Evolutionary conservation across 1,140 invertebrate genomes (phyloP).

Genomic region (Araneus ventricosus): DNA sequence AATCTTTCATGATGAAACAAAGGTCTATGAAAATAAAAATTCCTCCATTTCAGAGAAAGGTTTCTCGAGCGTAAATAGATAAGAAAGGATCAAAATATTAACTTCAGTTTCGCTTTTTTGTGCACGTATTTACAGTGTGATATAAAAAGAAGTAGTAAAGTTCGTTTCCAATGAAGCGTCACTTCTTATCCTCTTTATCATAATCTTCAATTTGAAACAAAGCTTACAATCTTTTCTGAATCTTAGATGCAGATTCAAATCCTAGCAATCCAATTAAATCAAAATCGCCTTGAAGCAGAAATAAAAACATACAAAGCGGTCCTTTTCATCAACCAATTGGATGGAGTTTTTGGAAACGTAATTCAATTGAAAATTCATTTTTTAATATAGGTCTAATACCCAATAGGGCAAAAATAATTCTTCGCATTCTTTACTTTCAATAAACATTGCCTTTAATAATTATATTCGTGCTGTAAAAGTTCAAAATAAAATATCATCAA

Average conservation of each 20-base stretch:
- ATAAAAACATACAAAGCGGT: neutral
- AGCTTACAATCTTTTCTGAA: neutral
- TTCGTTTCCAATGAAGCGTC: conserved; percentile 3
- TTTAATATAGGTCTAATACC: no score
- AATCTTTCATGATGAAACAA: neutral
- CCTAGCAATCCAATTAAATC: conserved; percentile 37
- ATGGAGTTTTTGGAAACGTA: neutral
- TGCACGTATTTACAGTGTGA: neutral
- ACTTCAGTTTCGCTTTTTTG: conserved; percentile 9
- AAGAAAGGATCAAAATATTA: conserved; percentile 50
- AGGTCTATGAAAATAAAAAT: neutral
- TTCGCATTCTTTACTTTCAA: no score
- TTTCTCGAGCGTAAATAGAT: conserved; percentile 11
- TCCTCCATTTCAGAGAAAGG: neutral
- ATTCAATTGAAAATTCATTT: no score
- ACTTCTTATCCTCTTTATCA: conserved; percentile 22
- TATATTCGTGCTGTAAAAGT: no score
- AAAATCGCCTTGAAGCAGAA: neutral
- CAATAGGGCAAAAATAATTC: no score
- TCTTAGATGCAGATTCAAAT: conserved; percentile 15
- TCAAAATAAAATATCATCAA: no score
- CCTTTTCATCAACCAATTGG: neutral
- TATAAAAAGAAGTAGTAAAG: conserved; percentile 42
- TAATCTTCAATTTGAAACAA: conserved; percentile 30
- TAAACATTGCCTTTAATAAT: no score